Evolutionary conservation across 2,888 invertebrate genomes (phyloP).

Genomic region (Ophioninae sp.): DNA sequence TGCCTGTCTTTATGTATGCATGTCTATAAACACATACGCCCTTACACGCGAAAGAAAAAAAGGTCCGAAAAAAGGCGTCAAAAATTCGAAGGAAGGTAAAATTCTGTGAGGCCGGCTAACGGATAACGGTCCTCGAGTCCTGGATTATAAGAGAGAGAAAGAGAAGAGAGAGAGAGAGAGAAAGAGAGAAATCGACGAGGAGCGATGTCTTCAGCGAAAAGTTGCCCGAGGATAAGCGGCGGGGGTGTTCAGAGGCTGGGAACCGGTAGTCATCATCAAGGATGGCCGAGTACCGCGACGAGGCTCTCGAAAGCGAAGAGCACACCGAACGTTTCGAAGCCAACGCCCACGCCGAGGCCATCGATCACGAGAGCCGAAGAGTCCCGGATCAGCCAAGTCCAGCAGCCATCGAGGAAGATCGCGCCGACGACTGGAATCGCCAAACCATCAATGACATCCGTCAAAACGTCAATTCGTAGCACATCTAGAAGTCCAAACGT

Average conservation of each 20-base stretch:
- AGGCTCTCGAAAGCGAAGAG: conserved; percentile 76
- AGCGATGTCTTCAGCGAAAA: conserved; percentile 65
- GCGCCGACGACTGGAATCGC: conserved; percentile 9
- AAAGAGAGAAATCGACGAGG: conserved; percentile 7
- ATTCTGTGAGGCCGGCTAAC: conserved; percentile 48
- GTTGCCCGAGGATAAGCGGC: conserved; percentile 57
- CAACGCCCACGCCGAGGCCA: conserved; percentile 48
- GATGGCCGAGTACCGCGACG: conserved; percentile 53
- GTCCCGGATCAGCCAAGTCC: conserved; percentile 23
- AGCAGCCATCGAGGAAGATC: conserved; percentile 37
- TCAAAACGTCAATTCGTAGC: conserved; percentile 27
- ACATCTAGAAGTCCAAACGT: conserved; percentile 48
- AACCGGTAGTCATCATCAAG: conserved; percentile 46
- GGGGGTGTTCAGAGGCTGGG: conserved; percentile 47
- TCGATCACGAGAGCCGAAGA: conserved; percentile 50
- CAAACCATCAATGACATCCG: conserved; percentile 33
- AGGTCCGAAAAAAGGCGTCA: neutral
- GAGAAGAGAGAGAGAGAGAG: neutral
- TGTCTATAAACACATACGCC: neutral
- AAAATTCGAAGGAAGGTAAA: conserved; percentile 48
- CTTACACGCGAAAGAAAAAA: conserved; percentile 4
- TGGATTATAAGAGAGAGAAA: conserved; percentile 10
- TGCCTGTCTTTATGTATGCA: neutral
- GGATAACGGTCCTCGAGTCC: conserved; percentile 46
- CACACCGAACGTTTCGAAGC: conserved; percentile 71